Conservation (phyloP, 2,888 invertebrate genomes). For the Cancer borealis region DNA sequence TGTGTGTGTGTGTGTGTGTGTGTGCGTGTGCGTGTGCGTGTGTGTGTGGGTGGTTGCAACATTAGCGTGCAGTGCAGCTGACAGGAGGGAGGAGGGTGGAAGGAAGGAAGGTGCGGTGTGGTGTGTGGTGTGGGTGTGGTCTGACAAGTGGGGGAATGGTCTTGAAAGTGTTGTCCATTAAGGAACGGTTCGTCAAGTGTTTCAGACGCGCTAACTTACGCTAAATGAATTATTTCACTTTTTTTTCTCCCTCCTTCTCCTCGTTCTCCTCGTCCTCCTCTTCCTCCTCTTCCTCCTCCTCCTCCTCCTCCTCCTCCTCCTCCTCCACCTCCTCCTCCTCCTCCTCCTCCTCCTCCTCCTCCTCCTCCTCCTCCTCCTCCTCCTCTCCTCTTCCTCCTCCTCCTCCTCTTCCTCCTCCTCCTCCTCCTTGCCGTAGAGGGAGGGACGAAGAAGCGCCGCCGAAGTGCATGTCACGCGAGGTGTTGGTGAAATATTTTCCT, state of each 20-base stretch:
- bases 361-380: no score
- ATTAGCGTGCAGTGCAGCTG: neutral
- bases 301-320: neutral
- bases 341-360: neutral
- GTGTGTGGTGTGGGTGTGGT: neutral
- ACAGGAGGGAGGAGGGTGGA: neutral
- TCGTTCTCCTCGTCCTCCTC: no score
- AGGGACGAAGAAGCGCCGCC: neutral
- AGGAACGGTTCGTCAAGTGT: neutral
- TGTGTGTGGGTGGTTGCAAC: neutral
- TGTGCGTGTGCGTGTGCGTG: neutral
- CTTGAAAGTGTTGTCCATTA: constrained; percentile 2
- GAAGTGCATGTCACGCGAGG: neutral
- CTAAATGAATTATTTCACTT: neutral
- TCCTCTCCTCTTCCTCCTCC: no score
- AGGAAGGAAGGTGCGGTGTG: no score
- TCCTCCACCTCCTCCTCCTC: neutral
- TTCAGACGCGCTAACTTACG: constrained; percentile 4
- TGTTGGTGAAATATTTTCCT: constrained; percentile 23
- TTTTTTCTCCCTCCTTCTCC: no score
- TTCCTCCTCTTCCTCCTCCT: no score
- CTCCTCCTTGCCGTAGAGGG: neutral
- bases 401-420: no score
- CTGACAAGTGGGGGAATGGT: constrained; percentile 7
- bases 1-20: no score